Base-by-base conservation (phyloP, 2,888 invertebrate genomes). In the Stenichneumon culpator region DNA sequence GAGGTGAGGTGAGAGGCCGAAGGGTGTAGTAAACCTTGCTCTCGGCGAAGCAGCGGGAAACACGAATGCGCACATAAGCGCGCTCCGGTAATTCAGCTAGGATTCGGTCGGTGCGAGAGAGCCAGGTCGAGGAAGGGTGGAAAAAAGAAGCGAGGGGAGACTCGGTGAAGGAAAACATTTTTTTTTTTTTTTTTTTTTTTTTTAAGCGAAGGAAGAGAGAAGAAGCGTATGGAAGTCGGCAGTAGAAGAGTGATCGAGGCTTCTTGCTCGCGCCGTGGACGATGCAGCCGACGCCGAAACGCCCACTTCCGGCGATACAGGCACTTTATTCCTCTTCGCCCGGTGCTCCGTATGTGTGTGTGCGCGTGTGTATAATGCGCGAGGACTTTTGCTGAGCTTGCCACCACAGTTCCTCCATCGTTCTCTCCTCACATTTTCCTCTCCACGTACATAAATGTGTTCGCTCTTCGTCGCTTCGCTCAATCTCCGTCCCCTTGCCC, bases 261-360 rank as follows among this genome's bases (percentile, higher is more conserved):
- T 89, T 81, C 79, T 88, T 86, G 67, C 83, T 39, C 79, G 28
- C 65, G 73, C 68, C 79, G 80, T 86, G 52, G 70, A 74, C 84
- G 82, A 77, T 75, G 78, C 86, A 80, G 82, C 86, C 87, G 89
- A 89, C 86, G 81, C 87, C 87, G 93, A 90, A 92, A 88, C 93
- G 93, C 93, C 93, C 92, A 93, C 91, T 93, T 93, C 93, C 93
- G 90, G 90, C 88, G 89, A 89, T 90, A 75, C 86, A 63, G 77
- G 70, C 86, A 79, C 84, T 89, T 87, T 84, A 86, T 86, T 87
- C 83, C 86, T 82, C 83, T 83, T 84, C 86, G 70, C 32, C 74
- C 63, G 47, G 74, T 50, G 50, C 60, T 68, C 36, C 32, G 54
- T 47, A 52, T 57, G 77, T n/a, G 65, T 22, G 44, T 16, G 44